A percentile compares a stretch with the other conserved stretches of the same genome.
Conservation (phyloP, 2,888 invertebrate species). For the Epistrophella euchroma region DNA sequence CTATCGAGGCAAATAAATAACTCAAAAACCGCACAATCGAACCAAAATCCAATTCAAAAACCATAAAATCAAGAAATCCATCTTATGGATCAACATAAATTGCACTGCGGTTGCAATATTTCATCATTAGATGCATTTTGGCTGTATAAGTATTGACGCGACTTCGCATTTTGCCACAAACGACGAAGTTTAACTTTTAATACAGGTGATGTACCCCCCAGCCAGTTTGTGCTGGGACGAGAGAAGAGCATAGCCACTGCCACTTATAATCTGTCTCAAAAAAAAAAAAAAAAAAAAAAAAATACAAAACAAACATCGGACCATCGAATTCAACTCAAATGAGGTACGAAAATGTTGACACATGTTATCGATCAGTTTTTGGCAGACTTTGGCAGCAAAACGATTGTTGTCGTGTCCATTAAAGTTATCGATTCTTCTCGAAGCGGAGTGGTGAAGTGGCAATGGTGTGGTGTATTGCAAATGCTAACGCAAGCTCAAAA, state of each 20-base stretch:
- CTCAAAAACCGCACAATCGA: slow-evolving; percentile 71
- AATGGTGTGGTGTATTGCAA: neutral
- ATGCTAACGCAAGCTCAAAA: slow-evolving; percentile 43
- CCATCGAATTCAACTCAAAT: slow-evolving; percentile 31
- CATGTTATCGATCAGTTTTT: slow-evolving; percentile 75
- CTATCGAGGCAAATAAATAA: slow-evolving; percentile 66
- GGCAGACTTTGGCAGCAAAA: slow-evolving; percentile 72
- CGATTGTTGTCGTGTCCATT: slow-evolving; percentile 76
- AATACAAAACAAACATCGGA: neutral
- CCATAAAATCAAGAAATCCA: slow-evolving; percentile 72
- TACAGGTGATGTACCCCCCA: neutral
- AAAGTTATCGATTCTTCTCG: slow-evolving; percentile 49
- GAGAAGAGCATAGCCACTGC: neutral
- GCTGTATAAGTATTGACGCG: slow-evolving; percentile 34
- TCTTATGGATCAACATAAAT: slow-evolving; percentile 67
- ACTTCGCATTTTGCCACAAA: slow-evolving; percentile 52
- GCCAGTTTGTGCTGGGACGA: neutral
- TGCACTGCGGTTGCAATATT: slow-evolving; percentile 72
- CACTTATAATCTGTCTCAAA: slow-evolving; percentile 13
- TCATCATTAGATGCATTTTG: slow-evolving; percentile 71
- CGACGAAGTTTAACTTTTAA: slow-evolving; percentile 56
- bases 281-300: neutral
- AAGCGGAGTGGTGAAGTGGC: neutral
- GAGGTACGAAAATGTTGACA: slow-evolving; percentile 71
- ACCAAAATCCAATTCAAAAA: slow-evolving; percentile 72